These are phyloP conservation scores for Metalampra italica DNA, from an alignment of 2,888 invertebrate genomes.

Conservation along the genomic window DNA sequence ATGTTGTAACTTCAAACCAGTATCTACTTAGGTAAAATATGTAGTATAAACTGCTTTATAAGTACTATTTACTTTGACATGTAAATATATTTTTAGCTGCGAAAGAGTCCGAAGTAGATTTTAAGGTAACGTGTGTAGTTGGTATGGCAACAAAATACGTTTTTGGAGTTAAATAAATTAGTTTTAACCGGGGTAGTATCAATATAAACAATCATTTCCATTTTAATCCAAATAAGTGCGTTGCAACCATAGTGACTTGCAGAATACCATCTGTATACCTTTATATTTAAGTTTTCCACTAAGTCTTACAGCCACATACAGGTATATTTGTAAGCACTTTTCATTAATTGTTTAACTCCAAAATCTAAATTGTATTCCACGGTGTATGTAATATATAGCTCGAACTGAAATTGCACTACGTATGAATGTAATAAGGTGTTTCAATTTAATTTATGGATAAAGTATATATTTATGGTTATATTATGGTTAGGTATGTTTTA, in stretches of 20 bases:
- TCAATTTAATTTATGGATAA: slow-evolving; percentile 17
- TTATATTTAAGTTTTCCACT: too few relatives aligned
- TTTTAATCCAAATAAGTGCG: too few relatives aligned
- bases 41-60: not conserved
- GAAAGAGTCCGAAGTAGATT: not conserved
- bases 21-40: not conserved
- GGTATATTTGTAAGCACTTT: too few relatives aligned
- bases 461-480: too few relatives aligned
- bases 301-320: too few relatives aligned
- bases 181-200: too few relatives aligned
- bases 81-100: slow-evolving; percentile 14
- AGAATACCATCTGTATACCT: too few relatives aligned
- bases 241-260: too few relatives aligned
- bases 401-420: slow-evolving; percentile 25
- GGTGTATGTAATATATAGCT: not conserved
- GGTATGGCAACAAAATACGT: not conserved
- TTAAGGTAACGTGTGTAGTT: not conserved
- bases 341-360: not conserved
- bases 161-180: not conserved
- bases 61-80: slow-evolving; percentile 12
- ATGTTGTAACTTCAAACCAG: not conserved
- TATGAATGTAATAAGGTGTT: slow-evolving; percentile 16
- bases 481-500: too few relatives aligned
- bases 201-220: too few relatives aligned
- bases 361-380: not conserved